Percentiles rank a stretch among this genome's conserved stretches.
Conservation (phyloP, 2,888 invertebrate species). For the Oligia latruncula region DNA sequence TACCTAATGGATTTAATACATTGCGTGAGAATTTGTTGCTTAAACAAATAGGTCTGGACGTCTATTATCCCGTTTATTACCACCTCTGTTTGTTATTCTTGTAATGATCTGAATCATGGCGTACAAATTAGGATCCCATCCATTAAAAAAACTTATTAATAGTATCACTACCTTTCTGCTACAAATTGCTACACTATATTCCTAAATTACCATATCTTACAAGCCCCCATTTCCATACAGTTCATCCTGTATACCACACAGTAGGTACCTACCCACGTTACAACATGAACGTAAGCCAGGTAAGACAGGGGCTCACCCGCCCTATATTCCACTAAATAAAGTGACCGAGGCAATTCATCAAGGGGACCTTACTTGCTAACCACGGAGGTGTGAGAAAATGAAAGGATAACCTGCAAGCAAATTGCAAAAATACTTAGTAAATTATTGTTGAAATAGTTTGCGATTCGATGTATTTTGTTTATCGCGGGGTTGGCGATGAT, state of each 20-base stretch:
- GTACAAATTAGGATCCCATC: background rate
- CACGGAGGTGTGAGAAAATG: conserved; percentile 25
- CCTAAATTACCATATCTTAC: background rate
- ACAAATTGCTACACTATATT: conserved; percentile 6
- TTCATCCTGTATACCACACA: background rate
- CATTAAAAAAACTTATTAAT: background rate
- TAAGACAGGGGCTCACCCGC: conserved; percentile 48
- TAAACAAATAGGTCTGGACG: background rate
- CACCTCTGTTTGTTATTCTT: background rate
- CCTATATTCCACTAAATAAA: conserved; percentile 63
- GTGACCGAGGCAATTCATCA: conserved; percentile 67
- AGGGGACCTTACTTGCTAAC: conserved; percentile 50
- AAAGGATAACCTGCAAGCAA: background rate
- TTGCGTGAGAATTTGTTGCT: too few relatives aligned
- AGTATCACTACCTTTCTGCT: background rate
- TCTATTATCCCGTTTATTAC: too few relatives aligned
- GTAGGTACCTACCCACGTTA: conserved; percentile 14
- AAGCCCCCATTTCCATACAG: conserved; percentile 34
- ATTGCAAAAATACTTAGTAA: background rate
- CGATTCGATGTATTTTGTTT: background rate
- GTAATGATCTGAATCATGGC: background rate
- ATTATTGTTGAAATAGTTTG: background rate
- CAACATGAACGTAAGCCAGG: conserved; percentile 43
- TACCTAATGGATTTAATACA: too few relatives aligned
- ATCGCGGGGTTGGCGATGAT: background rate